Evolutionary conservation across 2,113 vertebrate species (phyloP), one percentile per base, ranked within the genome.

Genomic region (Butorides virescens): DNA sequence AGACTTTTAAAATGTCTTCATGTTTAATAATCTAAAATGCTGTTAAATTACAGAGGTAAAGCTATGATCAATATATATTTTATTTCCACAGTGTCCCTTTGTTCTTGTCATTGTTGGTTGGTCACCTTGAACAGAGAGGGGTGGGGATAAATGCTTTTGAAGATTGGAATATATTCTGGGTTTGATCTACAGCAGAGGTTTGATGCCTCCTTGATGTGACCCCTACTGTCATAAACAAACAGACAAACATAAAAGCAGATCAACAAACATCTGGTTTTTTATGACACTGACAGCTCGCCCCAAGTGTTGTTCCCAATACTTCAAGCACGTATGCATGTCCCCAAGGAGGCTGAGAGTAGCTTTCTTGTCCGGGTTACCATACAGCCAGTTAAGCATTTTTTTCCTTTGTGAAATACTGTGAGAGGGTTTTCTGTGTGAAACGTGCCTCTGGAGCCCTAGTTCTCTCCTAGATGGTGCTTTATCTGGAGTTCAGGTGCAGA

Each of bases 61-160:
- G 71, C 71, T 78, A 67, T 93, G 42, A 79, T 88, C 59, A 89
- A 56, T 83, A 92, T 71, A 56, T 90, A 29, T 83, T 87, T 95
- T 83, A 76, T 96, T 97, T 96, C 95, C 93, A 97, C 92, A 95
- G 89, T 94, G 89, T 95, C 32, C 9, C 29, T 93, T 97, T 88
- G 58, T 95, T 93, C 42, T 91, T 90, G 66, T 92, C 46, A 12
- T 81, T 79, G 30, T 86, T 92, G 53, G 32, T 84, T 65, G 32
- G 66, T 87, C 80, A 87, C 52, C 81, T 95, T 88, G 76, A 88
- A 92, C 66, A 91, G 66, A 91, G 49, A 53, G 7, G 34, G 16
- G 12, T 75, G 56, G 26, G 66, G 42, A 82, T 17, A 91, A 92
- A 72, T 0, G 0, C 32, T 91, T 91, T 82, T 85, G 70, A 88